Percentiles rank a stretch among this genome's conserved stretches.
phyloP scores from a whole-genome alignment of 2,113 vertebrate species.

The Peromyscus leucopus region DNA sequence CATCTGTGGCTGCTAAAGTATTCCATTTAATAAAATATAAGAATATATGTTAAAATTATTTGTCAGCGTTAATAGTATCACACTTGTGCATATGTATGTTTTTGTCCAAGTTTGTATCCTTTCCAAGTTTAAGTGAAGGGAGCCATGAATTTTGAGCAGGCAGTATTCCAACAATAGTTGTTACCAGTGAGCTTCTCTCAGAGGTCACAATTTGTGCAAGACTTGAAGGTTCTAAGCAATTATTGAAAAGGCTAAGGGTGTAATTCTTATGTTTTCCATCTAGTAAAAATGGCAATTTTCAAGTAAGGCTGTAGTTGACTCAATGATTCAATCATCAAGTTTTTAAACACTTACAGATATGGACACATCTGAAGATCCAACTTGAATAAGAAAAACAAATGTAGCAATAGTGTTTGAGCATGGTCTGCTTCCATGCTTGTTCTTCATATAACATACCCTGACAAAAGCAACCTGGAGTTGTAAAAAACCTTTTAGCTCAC shows the following conservation, averaged over 20 bases:
- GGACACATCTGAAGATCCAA: background rate
- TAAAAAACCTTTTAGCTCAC: background rate
- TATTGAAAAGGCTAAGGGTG: background rate
- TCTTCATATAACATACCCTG: background rate
- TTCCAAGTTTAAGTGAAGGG: background rate
- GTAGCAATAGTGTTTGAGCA: background rate
- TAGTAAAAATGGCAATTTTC: background rate
- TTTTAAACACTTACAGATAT: background rate
- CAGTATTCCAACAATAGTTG: background rate
- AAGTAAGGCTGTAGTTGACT: background rate
- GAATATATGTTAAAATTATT: background rate
- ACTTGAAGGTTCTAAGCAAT: background rate
- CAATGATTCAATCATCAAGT: background rate
- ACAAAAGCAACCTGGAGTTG: background rate
- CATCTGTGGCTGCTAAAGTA: background rate
- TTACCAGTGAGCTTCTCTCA: background rate
- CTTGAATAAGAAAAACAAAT: background rate
- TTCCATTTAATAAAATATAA: slow-evolving; percentile 23
- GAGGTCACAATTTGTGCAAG: background rate
- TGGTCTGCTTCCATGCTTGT: background rate
- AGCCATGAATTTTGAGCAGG: background rate
- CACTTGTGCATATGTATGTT: background rate
- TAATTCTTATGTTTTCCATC: background rate
- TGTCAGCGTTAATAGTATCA: background rate
- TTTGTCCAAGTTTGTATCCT: no score